Percentiles rank a stretch among this genome's conserved stretches.
Conservation (phyloP, 2,113 vertebrate genomes). For the Platysternon megacephalum region DNA sequence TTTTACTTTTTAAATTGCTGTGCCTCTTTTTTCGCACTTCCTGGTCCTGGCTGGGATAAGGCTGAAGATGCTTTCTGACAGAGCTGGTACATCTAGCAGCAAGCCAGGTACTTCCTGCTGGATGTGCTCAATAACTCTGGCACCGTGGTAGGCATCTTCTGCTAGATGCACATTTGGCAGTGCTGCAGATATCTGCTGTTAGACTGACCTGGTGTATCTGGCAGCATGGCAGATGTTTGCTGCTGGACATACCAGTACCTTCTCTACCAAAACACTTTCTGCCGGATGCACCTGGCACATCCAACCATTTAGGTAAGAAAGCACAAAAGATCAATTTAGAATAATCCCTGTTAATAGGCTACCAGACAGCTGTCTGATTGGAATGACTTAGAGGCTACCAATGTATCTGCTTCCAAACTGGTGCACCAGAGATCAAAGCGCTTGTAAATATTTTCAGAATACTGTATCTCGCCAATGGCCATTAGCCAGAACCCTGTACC, state of each 20-base stretch:
- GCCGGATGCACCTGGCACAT: not conserved
- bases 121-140: not conserved
- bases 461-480: not conserved
- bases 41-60: not conserved
- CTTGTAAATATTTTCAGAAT: not conserved
- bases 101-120: not conserved
- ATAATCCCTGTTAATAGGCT: accelerated
- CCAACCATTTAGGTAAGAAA: not conserved
- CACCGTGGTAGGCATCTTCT: not conserved
- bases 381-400: not conserved
- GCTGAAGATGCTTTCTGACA: not conserved
- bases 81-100: not conserved
- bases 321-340: not conserved
- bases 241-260: not conserved
- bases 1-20: not conserved
- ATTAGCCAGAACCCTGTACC: not conserved
- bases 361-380: not conserved
- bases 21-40: not conserved
- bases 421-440: not conserved
- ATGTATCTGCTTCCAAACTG: not conserved
- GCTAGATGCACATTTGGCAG: not conserved
- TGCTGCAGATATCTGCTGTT: not conserved
- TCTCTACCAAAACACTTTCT: not conserved
- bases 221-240: not conserved
- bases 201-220: not conserved